Evolutionary conservation across 2,888 invertebrate species (phyloP).

Genomic region (Eupithecia dodoneata): DNA sequence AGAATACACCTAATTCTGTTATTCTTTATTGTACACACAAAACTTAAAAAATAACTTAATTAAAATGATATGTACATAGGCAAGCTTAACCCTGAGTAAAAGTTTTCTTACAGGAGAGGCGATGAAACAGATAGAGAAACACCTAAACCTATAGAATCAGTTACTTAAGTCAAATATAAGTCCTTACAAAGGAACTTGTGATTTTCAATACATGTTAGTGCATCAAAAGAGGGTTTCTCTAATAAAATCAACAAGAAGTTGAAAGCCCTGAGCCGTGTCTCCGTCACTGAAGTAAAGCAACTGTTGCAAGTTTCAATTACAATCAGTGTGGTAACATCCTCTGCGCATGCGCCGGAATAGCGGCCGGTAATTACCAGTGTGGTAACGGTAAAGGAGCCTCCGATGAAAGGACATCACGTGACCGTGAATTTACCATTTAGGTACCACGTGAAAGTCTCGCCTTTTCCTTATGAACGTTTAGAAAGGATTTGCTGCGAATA

Average conservation of each 20-base stretch:
- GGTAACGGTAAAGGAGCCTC: conserved; percentile 30
- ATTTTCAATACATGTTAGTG: neutral
- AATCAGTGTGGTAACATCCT: conserved; percentile 65
- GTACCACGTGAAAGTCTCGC: conserved; percentile 11
- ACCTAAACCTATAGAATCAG: neutral
- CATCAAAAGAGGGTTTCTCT: neutral
- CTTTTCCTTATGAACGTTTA: conserved; percentile 1
- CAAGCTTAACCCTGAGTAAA: no score
- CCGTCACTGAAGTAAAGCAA: conserved; percentile 27
- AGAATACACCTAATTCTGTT: neutral
- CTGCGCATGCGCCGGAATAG: conserved; percentile 41
- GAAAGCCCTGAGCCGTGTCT: conserved; percentile 7
- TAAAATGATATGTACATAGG: no score
- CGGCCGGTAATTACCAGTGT: conserved; percentile 39
- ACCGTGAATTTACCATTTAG: conserved; percentile 22
- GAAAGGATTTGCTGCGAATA: neutral
- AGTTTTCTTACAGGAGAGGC: no score
- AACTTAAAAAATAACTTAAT: no score
- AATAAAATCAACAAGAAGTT: neutral
- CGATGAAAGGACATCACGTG: conserved; percentile 32
- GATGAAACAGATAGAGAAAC: no score
- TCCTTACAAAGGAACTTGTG: neutral
- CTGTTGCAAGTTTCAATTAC: conserved; percentile 67
- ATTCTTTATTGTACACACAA: no score
- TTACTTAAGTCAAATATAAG: neutral